Evolutionary conservation across 2,888 invertebrate genomes (phyloP), one percentile per base, ranked within the genome.

Genomic region (Drosophila paramelanica): DNA sequence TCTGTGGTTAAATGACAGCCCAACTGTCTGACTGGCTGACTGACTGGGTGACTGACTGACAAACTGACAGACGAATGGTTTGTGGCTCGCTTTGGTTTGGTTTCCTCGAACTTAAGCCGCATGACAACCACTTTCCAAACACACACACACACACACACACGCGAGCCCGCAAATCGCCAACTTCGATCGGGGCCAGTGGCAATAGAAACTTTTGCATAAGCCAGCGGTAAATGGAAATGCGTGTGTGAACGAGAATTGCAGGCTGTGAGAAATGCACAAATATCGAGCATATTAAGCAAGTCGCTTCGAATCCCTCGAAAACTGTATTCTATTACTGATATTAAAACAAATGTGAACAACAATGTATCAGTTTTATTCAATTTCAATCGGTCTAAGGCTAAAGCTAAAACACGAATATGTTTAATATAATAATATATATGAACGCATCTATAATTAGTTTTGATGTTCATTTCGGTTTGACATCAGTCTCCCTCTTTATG

Each of bases 111-210:
- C 43, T 53, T 66, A 67, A 75, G 74, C 59, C 62, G 59, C 59
- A 49, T 67, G 55, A 52, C 57, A 73, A 67, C 50, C 45, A 66
- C 46, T 45, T 66, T 58, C 50, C 77, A 61, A 65, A 55, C 47
- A 50, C 57, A 56, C 46, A 43, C 25, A 56, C 46, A 43, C 47
- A 50, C 57, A 55, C 47, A 50, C 57, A 56, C 46, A 43, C 25
- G 41, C 31, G 42, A 50, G 33, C 10, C 47, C 38, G 11, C 47
- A 23, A 56, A 51, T 27, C 53, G 20, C 27, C 39, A 8, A 3
- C 39, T 25, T 27, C 13, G 36, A 36, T 55, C 50, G 33, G 14
- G 42, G 41, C 20, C 38, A 39, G 39, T 17, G 52, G 23, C 51
- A 49, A 36, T 49, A 23, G 10, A 5, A 36, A 60, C 5, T 58